phyloP scores from a whole-genome alignment of 2,113 vertebrate species.

The Cyanoramphus novaezelandiae region DNA sequence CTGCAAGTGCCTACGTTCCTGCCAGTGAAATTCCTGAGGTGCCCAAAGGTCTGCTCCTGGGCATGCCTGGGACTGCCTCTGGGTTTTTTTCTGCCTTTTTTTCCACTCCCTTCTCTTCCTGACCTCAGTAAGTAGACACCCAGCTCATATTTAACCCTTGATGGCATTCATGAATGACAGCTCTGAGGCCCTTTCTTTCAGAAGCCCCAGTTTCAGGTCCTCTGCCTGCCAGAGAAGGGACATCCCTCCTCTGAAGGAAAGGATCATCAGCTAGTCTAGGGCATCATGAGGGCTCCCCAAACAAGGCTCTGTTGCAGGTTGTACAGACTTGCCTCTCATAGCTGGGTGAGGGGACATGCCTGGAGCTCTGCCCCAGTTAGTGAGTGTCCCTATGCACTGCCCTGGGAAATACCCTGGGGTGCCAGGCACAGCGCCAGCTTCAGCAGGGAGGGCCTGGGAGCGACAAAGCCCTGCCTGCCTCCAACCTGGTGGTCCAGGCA shows the following conservation, averaged over 20 bases:
- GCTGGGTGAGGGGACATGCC: rapidly evolving
- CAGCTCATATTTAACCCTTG: constrained; percentile 5
- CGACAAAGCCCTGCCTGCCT: rapidly evolving
- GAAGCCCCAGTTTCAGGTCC: background rate
- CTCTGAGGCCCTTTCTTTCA: background rate
- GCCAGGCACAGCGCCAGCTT: background rate
- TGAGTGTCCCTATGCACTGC: background rate
- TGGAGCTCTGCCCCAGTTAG: background rate
- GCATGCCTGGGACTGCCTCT: constrained; percentile 51
- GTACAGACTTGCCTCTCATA: background rate
- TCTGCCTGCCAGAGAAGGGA: background rate
- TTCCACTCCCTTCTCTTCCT: background rate
- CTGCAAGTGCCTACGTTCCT: constrained; percentile 37
- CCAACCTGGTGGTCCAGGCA: background rate
- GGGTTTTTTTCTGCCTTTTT: background rate
- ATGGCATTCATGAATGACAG: background rate
- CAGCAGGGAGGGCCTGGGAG: background rate
- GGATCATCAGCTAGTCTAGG: background rate
- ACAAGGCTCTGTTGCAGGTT: background rate
- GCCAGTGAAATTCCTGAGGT: constrained; percentile 60
- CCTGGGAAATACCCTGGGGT: background rate
- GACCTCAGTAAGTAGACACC: background rate
- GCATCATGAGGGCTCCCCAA: background rate
- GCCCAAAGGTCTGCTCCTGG: constrained; percentile 59
- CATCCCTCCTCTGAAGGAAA: background rate